Conservation (phyloP, 37 sponge, comb jelly and placozoan species). For the Amphimedon queenslandica region DNA sequence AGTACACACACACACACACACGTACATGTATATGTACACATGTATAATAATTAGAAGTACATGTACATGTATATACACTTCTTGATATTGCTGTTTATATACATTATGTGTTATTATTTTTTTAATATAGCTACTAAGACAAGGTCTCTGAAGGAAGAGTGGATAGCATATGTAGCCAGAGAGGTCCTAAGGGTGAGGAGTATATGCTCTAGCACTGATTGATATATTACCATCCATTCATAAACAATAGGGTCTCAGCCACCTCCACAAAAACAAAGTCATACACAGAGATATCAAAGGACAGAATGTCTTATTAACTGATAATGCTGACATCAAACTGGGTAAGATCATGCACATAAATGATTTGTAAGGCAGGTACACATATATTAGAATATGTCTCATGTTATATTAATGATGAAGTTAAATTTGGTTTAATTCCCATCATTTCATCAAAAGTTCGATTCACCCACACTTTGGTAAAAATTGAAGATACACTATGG, state of each 20-base stretch:
- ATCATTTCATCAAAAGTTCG: too few species aligned
- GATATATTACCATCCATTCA: neutral
- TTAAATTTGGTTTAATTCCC: too few species aligned
- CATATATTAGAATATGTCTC: too few species aligned
- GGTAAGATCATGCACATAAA: constrained; percentile 63
- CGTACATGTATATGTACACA: neutral
- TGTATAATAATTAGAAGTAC: neutral
- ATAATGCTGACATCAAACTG: constrained; percentile 97
- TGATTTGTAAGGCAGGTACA: too few species aligned
- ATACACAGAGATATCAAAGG: constrained; percentile 99
- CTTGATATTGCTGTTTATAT: neutral
- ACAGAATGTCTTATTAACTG: constrained; percentile 94
- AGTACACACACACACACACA: neutral
- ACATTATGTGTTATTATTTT: neutral
- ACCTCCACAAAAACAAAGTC: constrained; percentile 94
- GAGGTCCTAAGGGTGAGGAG: constrained; percentile 83
- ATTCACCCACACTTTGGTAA: too few species aligned
- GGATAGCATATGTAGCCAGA: constrained; percentile 91
- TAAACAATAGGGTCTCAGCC: constrained; percentile 73
- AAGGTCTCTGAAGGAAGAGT: constrained; percentile 89
- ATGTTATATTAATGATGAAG: too few species aligned
- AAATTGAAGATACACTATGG: too few species aligned
- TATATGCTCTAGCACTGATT: neutral
- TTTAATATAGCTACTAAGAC: constrained; percentile 50
- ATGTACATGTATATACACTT: constrained; percentile 3